Evolutionary conservation across 2,797 vertebrate genomes (phyloP).

Genomic region (Halcyon smyrnensis): DNA sequence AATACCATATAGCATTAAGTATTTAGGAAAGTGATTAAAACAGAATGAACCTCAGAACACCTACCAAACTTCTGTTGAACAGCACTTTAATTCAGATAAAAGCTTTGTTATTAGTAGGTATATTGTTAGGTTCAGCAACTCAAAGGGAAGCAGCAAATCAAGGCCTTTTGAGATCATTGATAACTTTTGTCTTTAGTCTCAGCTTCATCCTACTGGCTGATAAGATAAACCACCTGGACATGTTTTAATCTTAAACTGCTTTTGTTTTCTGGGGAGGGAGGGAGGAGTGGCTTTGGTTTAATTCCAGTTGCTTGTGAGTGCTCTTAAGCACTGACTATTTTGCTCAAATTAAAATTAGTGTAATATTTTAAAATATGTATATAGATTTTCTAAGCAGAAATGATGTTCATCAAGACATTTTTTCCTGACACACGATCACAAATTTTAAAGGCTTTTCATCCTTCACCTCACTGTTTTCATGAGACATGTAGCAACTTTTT

Average conservation of each 20-base stretch:
- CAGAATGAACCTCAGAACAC: background rate
- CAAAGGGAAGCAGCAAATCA: background rate
- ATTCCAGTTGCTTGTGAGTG: background rate
- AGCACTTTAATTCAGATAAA: background rate
- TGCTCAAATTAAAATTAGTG: background rate
- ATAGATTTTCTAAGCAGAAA: background rate
- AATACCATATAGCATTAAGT: background rate
- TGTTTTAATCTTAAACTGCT: background rate
- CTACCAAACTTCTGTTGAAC: background rate
- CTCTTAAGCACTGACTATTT: background rate
- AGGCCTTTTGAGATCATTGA: background rate
- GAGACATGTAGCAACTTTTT: background rate
- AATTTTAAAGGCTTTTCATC: background rate
- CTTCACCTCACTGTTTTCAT: background rate
- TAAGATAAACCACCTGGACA: background rate
- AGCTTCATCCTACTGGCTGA: background rate
- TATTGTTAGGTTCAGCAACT: background rate
- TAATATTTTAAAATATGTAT: background rate
- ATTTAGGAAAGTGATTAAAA: background rate
- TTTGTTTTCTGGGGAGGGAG: background rate
- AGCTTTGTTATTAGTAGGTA: background rate
- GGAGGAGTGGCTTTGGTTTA: background rate
- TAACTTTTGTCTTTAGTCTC: conserved; percentile 17
- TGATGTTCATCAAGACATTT: background rate
- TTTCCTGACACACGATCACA: background rate